Percentiles rank a stretch among this genome's conserved stretches.
These are phyloP conservation scores for Chelonia mydas DNA, from an alignment of 2,797 vertebrate species.

Conservation along the genomic window DNA sequence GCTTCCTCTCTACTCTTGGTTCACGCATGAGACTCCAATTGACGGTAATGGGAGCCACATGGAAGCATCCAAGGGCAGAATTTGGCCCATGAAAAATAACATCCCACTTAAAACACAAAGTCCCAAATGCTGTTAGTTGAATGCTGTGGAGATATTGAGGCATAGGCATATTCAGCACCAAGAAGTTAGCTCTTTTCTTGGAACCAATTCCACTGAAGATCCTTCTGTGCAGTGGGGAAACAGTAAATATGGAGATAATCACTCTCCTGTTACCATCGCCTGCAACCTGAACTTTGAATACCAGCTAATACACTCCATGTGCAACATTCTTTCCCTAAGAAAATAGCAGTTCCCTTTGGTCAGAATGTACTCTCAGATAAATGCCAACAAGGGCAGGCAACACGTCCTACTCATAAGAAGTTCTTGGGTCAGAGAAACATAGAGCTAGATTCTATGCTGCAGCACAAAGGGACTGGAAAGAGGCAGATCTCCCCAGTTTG, in stretches of 20 bases:
- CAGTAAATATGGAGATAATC: not conserved
- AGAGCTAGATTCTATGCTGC: constrained; percentile 49
- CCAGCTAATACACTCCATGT: rapidly evolving
- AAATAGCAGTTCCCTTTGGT: not conserved
- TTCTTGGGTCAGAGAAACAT: not conserved
- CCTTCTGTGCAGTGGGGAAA: not conserved
- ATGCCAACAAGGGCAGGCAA: not conserved
- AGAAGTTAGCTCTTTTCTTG: not conserved
- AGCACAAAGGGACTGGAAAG: constrained; percentile 57
- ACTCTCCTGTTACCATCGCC: not conserved
- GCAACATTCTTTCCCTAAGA: not conserved
- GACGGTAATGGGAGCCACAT: constrained; percentile 31
- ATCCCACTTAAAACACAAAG: not conserved
- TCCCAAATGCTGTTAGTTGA: not conserved
- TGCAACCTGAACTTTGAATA: not conserved
- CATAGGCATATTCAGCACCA: not conserved
- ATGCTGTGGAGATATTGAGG: not conserved
- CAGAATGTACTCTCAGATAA: not conserved
- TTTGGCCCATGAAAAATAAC: not conserved
- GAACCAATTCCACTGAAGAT: not conserved
- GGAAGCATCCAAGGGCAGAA: not conserved
- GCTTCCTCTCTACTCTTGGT: constrained; percentile 29
- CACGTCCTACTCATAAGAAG: constrained; percentile 33
- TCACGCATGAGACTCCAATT: not conserved
- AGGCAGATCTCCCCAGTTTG: constrained; percentile 42